phyloP scores from a whole-genome alignment of 2,888 invertebrate species.

The Tetramorium bicarinatum region DNA sequence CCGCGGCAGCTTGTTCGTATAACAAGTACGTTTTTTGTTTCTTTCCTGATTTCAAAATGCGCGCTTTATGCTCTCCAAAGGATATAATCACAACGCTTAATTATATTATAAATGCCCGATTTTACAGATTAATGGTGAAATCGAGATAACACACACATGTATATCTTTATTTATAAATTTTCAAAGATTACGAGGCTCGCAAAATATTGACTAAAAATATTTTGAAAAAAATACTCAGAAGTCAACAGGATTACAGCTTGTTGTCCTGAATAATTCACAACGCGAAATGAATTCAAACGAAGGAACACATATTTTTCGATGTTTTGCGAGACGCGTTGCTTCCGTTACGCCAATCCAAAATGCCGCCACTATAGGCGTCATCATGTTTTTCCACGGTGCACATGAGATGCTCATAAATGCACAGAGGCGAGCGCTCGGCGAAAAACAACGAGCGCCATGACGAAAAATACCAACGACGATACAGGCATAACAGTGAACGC shows the following conservation, averaged over 20 bases:
- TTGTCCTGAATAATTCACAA: conserved; percentile 40
- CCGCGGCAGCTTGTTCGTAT: not conserved
- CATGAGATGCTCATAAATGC: conserved; percentile 55
- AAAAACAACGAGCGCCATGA: conserved; percentile 53
- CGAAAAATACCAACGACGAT: conserved; percentile 42
- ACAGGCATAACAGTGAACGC: conserved; percentile 8
- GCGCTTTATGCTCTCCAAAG: not conserved
- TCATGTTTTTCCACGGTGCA: conserved; percentile 31
- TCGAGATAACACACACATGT: not conserved
- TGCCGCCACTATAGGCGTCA: conserved; percentile 28
- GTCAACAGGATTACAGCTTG: conserved; percentile 17
- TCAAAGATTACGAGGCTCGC: not conserved
- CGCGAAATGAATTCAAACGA: conserved; percentile 31
- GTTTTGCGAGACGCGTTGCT: conserved; percentile 35
- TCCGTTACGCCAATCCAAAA: conserved; percentile 28
- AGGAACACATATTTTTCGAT: conserved; percentile 18
- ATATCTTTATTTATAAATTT: not conserved
- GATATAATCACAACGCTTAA: not conserved
- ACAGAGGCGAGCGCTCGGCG: conserved; percentile 33
- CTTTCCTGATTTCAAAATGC: not conserved
- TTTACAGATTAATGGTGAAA: not conserved
- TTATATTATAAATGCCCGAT: not conserved
- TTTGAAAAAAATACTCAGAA: conserved; percentile 26
- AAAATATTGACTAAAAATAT: conserved; percentile 14
- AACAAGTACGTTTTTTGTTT: conserved; percentile 22